Percentiles rank a stretch among this genome's conserved stretches.
phyloP scores from a whole-genome alignment of 2,113 vertebrate species.

The Callipepla californica region DNA sequence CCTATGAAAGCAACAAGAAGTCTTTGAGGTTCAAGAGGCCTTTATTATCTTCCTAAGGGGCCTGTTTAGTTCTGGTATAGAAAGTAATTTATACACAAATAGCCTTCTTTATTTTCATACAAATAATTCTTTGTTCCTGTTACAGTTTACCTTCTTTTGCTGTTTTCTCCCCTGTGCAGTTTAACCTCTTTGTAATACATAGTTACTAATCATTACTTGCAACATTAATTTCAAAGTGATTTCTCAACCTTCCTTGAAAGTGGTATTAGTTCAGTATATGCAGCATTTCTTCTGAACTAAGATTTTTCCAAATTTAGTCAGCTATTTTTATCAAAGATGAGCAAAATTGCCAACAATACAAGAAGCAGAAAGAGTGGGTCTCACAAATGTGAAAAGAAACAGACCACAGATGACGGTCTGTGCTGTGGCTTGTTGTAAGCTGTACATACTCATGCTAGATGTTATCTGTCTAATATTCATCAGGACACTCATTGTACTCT shows the following conservation, averaged over 20 bases:
- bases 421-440: background rate
- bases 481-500: background rate
- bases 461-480: background rate
- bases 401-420: background rate
- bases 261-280: background rate
- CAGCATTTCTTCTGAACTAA: background rate
- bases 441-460: background rate
- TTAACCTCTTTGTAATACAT: constrained; percentile 37
- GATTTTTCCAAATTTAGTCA: background rate
- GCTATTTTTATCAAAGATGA: constrained; percentile 28
- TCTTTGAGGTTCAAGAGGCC: constrained; percentile 51
- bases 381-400: background rate
- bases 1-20: constrained; percentile 41
- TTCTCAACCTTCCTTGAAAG: constrained; percentile 4
- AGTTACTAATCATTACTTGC: constrained; percentile 37
- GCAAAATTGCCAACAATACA: background rate
- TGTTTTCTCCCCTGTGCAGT: background rate
- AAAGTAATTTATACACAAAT: constrained; percentile 37
- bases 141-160: constrained; percentile 4
- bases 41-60: constrained; percentile 50
- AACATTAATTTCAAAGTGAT: constrained; percentile 22
- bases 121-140: constrained; percentile 42
- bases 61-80: background rate
- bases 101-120: constrained; percentile 24
- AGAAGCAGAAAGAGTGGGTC: background rate